phyloP scores from a whole-genome alignment of 1,140 invertebrate species.

The Drosophila burlai region DNA sequence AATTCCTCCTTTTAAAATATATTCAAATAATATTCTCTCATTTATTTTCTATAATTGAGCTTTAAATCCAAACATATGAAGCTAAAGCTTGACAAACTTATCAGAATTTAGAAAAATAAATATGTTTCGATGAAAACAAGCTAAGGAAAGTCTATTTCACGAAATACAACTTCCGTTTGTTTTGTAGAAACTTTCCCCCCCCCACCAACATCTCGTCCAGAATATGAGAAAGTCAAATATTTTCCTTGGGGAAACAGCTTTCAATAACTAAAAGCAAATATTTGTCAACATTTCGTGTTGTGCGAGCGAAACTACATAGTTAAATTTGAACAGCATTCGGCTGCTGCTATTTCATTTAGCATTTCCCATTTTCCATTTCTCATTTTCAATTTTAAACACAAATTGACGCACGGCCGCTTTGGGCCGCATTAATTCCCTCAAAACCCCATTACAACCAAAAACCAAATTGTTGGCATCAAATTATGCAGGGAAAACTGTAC shows the following conservation, averaged over 20 bases:
- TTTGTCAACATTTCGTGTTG: slow-evolving; percentile 47
- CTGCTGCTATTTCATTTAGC: slow-evolving; percentile 37
- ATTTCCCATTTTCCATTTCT: slow-evolving; percentile 17
- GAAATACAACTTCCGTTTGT: slow-evolving; percentile 38
- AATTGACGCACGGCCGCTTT: slow-evolving; percentile 18
- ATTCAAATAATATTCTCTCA: background rate
- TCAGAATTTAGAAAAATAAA: slow-evolving; percentile 21
- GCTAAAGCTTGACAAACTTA: background rate
- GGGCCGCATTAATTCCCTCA: slow-evolving; percentile 35
- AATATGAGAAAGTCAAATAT: slow-evolving; percentile 21
- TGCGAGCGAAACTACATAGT: slow-evolving; percentile 21
- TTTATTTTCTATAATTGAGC: background rate
- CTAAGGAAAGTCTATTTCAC: slow-evolving; percentile 22
- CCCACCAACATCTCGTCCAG: no score
- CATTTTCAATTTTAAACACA: slow-evolving; percentile 24
- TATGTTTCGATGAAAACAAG: slow-evolving; percentile 29
- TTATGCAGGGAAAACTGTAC: slow-evolving; percentile 53
- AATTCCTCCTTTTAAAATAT: background rate
- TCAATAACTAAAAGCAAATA: slow-evolving; percentile 56
- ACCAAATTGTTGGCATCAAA: slow-evolving; percentile 35
- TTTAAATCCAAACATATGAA: background rate
- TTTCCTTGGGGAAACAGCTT: slow-evolving; percentile 38
- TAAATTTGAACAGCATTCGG: slow-evolving; percentile 34
- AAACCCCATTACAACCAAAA: slow-evolving; percentile 37
- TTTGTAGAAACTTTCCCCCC: background rate